Evolutionary conservation across 2,113 vertebrate species (phyloP).

Genomic region (Crotalus viridis): DNA sequence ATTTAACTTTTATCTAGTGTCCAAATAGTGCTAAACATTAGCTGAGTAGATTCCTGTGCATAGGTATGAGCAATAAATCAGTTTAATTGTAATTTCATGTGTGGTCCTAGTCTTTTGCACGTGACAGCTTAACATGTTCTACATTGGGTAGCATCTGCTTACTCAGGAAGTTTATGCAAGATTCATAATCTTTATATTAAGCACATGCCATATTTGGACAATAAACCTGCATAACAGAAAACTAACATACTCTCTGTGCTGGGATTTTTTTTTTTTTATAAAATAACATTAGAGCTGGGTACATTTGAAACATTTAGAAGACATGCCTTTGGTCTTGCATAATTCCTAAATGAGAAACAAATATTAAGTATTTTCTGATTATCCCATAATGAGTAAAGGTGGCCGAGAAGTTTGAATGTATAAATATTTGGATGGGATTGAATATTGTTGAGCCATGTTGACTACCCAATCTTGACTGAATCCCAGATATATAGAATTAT

Average conservation of each 20-base stretch:
- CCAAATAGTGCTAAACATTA: neutral
- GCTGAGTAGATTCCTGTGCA: neutral
- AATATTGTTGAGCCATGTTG: neutral
- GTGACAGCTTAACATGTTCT: neutral
- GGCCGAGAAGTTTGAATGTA: neutral
- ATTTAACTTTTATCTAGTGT: neutral
- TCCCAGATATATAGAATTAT: neutral
- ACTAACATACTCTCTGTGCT: neutral
- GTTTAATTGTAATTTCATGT: neutral
- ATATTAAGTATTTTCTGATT: neutral
- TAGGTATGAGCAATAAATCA: neutral
- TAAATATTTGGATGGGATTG: neutral
- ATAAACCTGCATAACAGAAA: neutral
- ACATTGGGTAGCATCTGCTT: neutral
- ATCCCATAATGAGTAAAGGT: neutral
- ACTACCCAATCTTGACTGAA: neutral
- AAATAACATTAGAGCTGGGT: neutral
- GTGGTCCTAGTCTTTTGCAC: neutral
- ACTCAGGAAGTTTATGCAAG: neutral
- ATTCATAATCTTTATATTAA: neutral
- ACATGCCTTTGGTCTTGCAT: neutral
- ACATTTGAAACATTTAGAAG: neutral
- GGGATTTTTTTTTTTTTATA: neutral
- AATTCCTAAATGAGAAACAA: neutral
- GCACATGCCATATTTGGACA: neutral